phyloP scores from a whole-genome alignment of 92 coral and sea anemone genomes.

The Zoanthus gigantus region DNA sequence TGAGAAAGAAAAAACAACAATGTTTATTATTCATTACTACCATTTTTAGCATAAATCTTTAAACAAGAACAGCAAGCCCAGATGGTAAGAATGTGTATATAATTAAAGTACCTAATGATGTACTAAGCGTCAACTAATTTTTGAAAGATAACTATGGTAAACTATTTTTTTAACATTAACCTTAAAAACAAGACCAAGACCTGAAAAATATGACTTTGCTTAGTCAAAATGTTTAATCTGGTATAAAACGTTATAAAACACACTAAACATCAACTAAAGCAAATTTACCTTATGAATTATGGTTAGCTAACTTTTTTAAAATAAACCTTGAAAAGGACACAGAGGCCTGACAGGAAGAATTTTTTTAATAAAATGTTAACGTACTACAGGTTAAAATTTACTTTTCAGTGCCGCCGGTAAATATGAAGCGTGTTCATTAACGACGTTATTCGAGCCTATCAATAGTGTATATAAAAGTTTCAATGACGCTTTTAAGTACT shows the following conservation, averaged over 20 bases:
- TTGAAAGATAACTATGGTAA: slow-evolving; percentile 25
- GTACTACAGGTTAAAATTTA: slow-evolving; percentile 34
- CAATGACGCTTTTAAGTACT: not conserved
- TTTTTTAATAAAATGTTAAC: slow-evolving; percentile 15
- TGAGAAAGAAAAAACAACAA: slow-evolving; percentile 39
- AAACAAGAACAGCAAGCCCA: not conserved
- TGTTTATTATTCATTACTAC: slow-evolving; percentile 37
- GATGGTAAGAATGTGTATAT: not conserved
- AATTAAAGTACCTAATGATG: not conserved
- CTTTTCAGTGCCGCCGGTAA: slow-evolving; percentile 32
- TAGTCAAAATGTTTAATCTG: slow-evolving; percentile 33
- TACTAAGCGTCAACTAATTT: not conserved
- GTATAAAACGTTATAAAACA: slow-evolving; percentile 19
- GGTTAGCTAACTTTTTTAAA: slow-evolving; percentile 36
- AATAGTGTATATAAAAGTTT: not conserved
- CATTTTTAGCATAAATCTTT: slow-evolving; percentile 20
- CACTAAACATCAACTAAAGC: slow-evolving; percentile 37
- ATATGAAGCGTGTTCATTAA: slow-evolving; percentile 25
- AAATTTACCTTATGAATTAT: not conserved
- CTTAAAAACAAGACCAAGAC: not conserved
- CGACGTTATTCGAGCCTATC: slow-evolving; percentile 1
- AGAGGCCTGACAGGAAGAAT: slow-evolving; percentile 50
- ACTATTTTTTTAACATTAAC: slow-evolving; percentile 34
- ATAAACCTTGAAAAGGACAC: slow-evolving; percentile 44
- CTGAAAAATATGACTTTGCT: slow-evolving; percentile 25